Evolutionary conservation across 2,888 invertebrate genomes (phyloP), one percentile per base, ranked within the genome.

Genomic region (Pyrrhia umbra): DNA sequence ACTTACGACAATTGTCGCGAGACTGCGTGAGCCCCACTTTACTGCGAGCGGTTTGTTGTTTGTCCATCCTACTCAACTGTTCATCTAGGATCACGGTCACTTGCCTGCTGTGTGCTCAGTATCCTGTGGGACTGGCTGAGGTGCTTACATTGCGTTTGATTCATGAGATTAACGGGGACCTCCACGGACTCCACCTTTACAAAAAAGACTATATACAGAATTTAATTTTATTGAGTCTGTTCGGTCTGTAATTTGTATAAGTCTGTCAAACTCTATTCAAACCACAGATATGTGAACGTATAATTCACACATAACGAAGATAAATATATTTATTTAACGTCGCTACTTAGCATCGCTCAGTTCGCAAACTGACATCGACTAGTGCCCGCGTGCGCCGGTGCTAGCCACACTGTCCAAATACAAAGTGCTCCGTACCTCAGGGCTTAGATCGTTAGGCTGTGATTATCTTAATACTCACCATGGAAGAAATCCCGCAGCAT

Each of bases 211-310:
- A n/a, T n/a, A n/a, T n/a, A n/a, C n/a, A n/a, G n/a, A n/a, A n/a
- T n/a, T n/a, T n/a, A n/a, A n/a, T n/a, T 30, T 10, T 13, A 30
- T 13, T 30, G 13, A 9, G 10, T 13, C 27, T 9, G 30, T 37
- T 37, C 27, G n/a, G n/a, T n/a, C n/a, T n/a, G n/a, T n/a, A n/a
- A n/a, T n/a, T n/a, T n/a, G n/a, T 52, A 62, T 2, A 74, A 75
- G 43, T 59, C 73, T 25, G 49, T 73, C 20, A 73, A 71, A 50
- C 71, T 64, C 57, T 60, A 66, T 30, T 57, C 21, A 46, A 13
- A 59, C 58, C 25, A 68, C 68, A 43, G 20, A 0, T 2, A 13
- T 39, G 47, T 34, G 43, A 18, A 45, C 15, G 30, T 30, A 27
- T 27, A 30, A 13, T 30, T 30, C 30, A n/a, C n/a, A n/a, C n/a